phyloP scores from a whole-genome alignment of 1,140 invertebrate genomes.

The Drosophila insularis region DNA sequence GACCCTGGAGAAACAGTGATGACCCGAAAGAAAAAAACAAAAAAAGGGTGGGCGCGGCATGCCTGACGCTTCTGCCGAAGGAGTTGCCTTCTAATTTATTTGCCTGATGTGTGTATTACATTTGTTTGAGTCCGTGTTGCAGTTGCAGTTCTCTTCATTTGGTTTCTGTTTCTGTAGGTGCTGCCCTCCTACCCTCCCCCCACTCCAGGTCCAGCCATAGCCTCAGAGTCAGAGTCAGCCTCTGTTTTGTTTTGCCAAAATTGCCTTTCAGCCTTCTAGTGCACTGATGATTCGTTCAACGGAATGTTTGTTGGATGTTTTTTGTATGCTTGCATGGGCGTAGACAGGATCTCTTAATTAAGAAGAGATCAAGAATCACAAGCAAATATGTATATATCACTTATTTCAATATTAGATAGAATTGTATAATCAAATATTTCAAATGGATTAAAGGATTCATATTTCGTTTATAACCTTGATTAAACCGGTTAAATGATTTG shows the following conservation, averaged over 20 bases:
- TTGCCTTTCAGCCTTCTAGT: slow-evolving; percentile 51
- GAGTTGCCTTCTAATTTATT: slow-evolving; percentile 82
- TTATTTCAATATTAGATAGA: too few relatives aligned
- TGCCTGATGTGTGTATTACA: slow-evolving; percentile 81
- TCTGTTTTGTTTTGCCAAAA: slow-evolving; percentile 42
- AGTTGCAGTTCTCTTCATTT: neutral
- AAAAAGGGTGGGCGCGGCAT: slow-evolving; percentile 50
- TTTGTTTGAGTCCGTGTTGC: slow-evolving; percentile 39
- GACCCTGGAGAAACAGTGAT: slow-evolving; percentile 6
- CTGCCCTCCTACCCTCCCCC: too few relatives aligned
- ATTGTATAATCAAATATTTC: too few relatives aligned
- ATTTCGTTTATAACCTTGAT: too few relatives aligned
- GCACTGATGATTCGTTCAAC: slow-evolving; percentile 33
- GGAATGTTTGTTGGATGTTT: neutral
- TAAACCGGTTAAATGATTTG: neutral
- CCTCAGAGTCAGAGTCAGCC: neutral
- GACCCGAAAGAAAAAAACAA: slow-evolving; percentile 11
- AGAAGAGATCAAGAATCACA: neutral
- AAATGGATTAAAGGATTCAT: too few relatives aligned
- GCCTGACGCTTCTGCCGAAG: slow-evolving; percentile 74
- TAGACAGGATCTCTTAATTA: neutral
- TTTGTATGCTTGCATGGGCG: neutral
- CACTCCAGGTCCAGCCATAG: too few relatives aligned
- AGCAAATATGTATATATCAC: neutral
- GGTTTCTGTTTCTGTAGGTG: slow-evolving; percentile 9